Evolutionary conservation across 2,888 invertebrate species (phyloP).

Genomic region (Aporophyla nigra): DNA sequence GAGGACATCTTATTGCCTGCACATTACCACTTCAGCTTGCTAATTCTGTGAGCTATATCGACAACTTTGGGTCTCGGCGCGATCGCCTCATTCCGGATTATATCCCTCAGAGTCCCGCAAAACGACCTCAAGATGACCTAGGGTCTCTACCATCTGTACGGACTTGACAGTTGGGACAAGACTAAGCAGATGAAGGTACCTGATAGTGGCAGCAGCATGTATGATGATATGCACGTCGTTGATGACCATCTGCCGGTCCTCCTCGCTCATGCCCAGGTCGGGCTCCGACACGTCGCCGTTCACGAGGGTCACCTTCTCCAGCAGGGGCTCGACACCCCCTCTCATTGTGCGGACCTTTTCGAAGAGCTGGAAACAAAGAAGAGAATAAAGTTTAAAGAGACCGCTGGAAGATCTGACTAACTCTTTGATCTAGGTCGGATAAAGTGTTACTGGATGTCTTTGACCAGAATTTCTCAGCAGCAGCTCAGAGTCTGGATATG

Average conservation of each 20-base stretch:
- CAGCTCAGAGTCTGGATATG: too few species aligned
- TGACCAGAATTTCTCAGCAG: too few species aligned
- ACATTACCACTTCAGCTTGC: too few species aligned
- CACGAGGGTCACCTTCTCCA: conserved; percentile 93
- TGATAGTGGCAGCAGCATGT: conserved; percentile 94
- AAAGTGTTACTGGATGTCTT: too few species aligned
- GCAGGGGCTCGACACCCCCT: conserved; percentile 91
- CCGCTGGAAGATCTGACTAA: not conserved
- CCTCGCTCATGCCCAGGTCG: conserved; percentile 93
- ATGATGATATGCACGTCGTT: conserved; percentile 96
- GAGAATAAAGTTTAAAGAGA: not conserved
- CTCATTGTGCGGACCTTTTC: conserved; percentile 92
- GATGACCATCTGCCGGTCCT: conserved; percentile 92
- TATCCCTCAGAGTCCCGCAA: too few species aligned
- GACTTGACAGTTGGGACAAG: not conserved
- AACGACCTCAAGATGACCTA: too few species aligned
- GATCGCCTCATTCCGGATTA: too few species aligned
- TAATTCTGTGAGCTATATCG: too few species aligned
- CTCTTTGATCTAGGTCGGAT: too few species aligned
- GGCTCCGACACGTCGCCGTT: conserved; percentile 93
- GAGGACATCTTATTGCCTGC: too few species aligned
- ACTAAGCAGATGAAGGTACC: conserved; percentile 80
- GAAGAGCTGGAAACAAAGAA: conserved; percentile 92
- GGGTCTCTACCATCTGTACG: too few species aligned
- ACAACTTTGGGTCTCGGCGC: too few species aligned